phyloP scores from a whole-genome alignment of 2,888 invertebrate species.

The Lycaena phlaeas region DNA sequence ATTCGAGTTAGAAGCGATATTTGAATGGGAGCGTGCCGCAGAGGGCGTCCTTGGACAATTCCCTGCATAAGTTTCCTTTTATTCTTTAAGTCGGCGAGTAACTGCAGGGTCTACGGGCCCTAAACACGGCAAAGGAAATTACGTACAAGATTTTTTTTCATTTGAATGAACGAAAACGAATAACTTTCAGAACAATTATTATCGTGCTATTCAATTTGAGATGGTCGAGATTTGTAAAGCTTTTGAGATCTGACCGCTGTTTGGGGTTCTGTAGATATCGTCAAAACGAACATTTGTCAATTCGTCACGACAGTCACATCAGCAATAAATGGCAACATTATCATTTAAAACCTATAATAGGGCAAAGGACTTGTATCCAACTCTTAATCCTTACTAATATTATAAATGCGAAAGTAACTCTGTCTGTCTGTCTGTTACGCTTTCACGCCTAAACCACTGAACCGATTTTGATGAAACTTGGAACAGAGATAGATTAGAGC shows the following conservation, averaged over 20 bases:
- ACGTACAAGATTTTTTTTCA: too few relatives aligned
- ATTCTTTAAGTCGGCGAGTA: neutral
- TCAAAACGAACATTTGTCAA: too few relatives aligned
- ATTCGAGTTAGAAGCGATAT: constrained; percentile 22
- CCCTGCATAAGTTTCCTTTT: constrained; percentile 13
- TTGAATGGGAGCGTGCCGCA: constrained; percentile 23
- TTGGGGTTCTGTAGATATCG: neutral
- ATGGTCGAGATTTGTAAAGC: neutral
- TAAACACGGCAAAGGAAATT: neutral
- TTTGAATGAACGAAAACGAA: neutral
- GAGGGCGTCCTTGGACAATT: constrained; percentile 22
- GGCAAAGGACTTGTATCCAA: too few relatives aligned
- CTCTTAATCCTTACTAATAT: too few relatives aligned
- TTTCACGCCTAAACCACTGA: too few relatives aligned
- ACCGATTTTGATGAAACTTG: too few relatives aligned
- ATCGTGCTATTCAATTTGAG: neutral
- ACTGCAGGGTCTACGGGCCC: neutral
- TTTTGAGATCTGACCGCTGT: constrained; percentile 1
- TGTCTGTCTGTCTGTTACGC: too few relatives aligned
- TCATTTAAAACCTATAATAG: too few relatives aligned
- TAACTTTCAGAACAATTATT: neutral
- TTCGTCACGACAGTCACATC: too few relatives aligned
- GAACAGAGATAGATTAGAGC: too few relatives aligned
- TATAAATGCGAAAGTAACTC: too few relatives aligned
- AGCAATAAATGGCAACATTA: too few relatives aligned